Percentiles rank a stretch among this genome's conserved stretches.
Conservation (phyloP, 2,113 vertebrate genomes). For the Myotis yumanensis region DNA sequence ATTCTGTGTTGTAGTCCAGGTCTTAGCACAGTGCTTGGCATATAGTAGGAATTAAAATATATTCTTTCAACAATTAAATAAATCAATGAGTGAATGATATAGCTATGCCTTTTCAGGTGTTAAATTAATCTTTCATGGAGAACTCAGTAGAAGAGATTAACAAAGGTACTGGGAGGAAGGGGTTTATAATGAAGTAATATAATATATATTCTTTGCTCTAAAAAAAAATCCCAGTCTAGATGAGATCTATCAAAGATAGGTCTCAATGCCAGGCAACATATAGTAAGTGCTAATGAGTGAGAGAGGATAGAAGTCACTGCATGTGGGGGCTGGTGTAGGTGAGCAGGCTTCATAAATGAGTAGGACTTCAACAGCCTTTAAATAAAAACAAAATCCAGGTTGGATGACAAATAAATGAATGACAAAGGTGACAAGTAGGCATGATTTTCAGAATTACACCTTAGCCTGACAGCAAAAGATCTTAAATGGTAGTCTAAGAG, state of each 20-base stretch:
- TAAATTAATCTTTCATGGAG: conserved; percentile 11
- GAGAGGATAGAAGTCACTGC: not conserved
- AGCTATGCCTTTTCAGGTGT: not conserved
- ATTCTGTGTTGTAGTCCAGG: not conserved
- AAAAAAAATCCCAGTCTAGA: not conserved
- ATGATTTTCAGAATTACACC: not conserved
- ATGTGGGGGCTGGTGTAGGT: not conserved
- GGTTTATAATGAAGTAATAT: not conserved
- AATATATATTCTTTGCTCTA: not conserved
- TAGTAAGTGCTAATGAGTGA: not conserved
- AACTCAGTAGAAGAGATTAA: not conserved
- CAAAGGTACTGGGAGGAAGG: not conserved
- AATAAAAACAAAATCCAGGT: not conserved
- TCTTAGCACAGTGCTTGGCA: not conserved
- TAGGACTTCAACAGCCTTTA: not conserved
- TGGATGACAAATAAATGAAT: not conserved
- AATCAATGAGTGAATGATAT: not conserved
- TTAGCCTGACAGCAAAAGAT: not conserved
- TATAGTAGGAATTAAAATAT: not conserved
- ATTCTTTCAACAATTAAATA: not conserved
- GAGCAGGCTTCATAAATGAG: not conserved
- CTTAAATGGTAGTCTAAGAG: not conserved
- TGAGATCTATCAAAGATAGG: conserved; percentile 1
- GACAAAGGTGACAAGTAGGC: not conserved
- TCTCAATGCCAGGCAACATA: not conserved